Base-by-base conservation (phyloP, 1,140 invertebrate genomes). In the Neotoxoptera formosana region DNA sequence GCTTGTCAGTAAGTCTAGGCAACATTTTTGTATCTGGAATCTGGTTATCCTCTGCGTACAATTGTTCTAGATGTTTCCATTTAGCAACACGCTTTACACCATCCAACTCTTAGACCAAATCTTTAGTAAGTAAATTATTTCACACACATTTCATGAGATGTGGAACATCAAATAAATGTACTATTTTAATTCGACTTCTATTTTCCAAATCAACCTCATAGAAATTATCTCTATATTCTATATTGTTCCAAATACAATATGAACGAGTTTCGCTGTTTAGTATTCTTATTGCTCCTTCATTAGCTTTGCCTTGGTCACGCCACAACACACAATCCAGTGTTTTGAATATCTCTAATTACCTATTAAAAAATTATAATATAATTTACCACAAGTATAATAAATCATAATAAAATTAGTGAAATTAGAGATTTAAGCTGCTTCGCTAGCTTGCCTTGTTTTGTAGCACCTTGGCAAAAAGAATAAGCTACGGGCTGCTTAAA, bases 1-100 rank as follows among this genome's bases (percentile, higher is more conserved):
- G 87, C n/a, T 51, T 36, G 51, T 89, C 87, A 4, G 87, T 89
- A 51, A 89, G 87, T 17, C 45, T 89, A n/a, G 87, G 87, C 51
- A 89, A 48, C 87, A 53, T 89, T 21, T 89, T 89, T n/a, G 45
- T 36, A 53, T 89, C 87, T 89, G 45, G 25, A 89, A 89, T 89
- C 51, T 34, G 30, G 47, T 48, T 87, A 47, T 87, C 84, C 23
- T 14, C n/a, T 11, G 41, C 11, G 25, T 87, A 87, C 41, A 87
- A 48, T 34, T 87, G 20, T 87, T 47, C 84, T 11, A 87, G 30
- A 47, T 87, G 84, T 47, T 87, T 48, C 45, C 45, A 87, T 48
- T 87, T 87, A 20, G 84, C 84, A 14, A 45, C 30, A 76, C 67
- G n/a, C 14, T 76, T 76, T 76, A 76, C 25, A 14, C 67, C 67